phyloP scores from a whole-genome alignment of 2,888 invertebrate genomes.

The Euphydryas editha region DNA sequence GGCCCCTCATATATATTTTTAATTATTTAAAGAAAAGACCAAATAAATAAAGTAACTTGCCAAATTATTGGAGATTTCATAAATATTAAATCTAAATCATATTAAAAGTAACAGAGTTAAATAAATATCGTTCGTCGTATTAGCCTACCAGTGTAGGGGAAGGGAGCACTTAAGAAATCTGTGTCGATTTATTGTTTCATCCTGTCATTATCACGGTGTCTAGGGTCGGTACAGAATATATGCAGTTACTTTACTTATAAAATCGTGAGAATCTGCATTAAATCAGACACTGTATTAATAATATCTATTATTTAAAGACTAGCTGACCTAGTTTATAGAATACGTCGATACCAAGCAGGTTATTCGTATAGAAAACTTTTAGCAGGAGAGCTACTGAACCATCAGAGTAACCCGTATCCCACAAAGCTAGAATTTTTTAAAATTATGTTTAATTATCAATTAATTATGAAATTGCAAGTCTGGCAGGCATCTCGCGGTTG shows the following conservation, averaged over 20 bases:
- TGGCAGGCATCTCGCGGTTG: too few species aligned
- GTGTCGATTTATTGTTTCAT: constrained; percentile 40
- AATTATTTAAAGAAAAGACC: neutral
- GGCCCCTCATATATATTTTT: neutral
- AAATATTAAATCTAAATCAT: neutral
- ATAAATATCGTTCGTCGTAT: neutral
- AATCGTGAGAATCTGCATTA: neutral
- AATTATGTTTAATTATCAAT: too few species aligned
- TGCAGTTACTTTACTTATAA: neutral
- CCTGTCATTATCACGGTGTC: constrained; percentile 32
- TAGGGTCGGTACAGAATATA: constrained; percentile 5
- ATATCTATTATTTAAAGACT: neutral
- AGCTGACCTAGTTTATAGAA: neutral
- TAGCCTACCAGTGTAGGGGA: constrained; percentile 9
- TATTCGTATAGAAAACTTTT: neutral
- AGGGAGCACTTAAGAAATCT: constrained; percentile 33
- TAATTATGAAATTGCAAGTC: too few species aligned
- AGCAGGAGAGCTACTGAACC: too few species aligned
- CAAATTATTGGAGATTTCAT: too few species aligned
- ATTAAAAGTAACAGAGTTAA: neutral
- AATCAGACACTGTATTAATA: neutral
- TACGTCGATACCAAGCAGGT: neutral
- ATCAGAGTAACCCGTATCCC: too few species aligned
- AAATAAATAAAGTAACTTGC: too few species aligned
- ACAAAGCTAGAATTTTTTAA: too few species aligned